A percentile compares a stretch with the other conserved stretches of the same genome.
These are phyloP conservation scores for Falco cherrug DNA, from an alignment of 2,797 vertebrate species.

Conservation along the genomic window DNA sequence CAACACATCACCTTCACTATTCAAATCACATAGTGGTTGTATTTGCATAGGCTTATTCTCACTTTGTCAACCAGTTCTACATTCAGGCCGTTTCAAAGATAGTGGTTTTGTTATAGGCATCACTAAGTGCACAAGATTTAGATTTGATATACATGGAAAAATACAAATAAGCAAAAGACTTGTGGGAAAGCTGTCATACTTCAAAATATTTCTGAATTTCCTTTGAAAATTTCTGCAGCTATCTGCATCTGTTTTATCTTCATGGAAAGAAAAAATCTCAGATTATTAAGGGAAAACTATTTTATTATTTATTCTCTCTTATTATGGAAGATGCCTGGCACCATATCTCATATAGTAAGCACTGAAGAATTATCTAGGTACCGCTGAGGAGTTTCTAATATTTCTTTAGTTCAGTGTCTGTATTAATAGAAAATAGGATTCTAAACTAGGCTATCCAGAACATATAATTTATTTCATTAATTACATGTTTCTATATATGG, in stretches of 20 bases:
- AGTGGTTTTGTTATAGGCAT: neutral
- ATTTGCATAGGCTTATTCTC: neutral
- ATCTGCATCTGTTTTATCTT: neutral
- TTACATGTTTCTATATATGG: neutral
- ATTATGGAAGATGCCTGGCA: neutral
- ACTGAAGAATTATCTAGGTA: neutral
- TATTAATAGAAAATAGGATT: neutral
- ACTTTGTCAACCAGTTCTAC: slow-evolving; percentile 23
- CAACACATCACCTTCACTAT: neutral
- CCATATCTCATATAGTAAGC: neutral
- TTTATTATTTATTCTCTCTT: neutral
- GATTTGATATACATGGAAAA: neutral
- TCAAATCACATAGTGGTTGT: neutral
- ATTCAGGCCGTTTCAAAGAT: neutral
- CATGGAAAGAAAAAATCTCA: neutral
- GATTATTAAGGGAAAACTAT: neutral
- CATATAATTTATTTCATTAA: neutral
- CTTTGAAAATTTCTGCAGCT: neutral
- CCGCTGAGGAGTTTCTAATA: neutral
- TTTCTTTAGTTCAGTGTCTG: neutral
- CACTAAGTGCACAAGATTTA: neutral
- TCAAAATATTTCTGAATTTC: neutral
- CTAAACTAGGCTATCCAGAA: neutral
- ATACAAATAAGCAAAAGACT: neutral
- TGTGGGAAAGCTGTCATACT: neutral